These are phyloP conservation scores for Chloropsis hardwickii DNA, from an alignment of 2,113 vertebrate genomes.

Conservation along the genomic window DNA sequence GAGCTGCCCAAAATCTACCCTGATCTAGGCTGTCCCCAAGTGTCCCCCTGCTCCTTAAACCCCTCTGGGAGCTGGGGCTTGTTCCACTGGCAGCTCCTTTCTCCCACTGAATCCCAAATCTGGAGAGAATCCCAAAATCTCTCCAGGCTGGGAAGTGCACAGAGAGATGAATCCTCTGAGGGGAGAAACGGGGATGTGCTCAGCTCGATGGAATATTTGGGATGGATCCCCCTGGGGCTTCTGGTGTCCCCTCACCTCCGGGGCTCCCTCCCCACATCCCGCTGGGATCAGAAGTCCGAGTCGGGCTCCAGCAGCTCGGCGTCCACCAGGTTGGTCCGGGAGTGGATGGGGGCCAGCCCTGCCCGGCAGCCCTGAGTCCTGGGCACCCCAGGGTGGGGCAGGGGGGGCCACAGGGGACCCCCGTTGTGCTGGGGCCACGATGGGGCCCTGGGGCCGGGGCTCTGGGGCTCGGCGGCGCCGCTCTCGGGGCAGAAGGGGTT, in stretches of 20 bases:
- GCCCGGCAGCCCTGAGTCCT: conserved; percentile 73
- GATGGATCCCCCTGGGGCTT: rapidly evolving
- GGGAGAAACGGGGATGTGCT: rapidly evolving
- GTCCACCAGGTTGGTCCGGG: conserved; percentile 90
- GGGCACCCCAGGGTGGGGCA: not conserved
- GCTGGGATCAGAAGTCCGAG: conserved; percentile 80
- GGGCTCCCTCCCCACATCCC: not conserved
- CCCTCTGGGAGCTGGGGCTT: not conserved
- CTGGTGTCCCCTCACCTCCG: not conserved
- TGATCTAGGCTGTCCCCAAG: not conserved
- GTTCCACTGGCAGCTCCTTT: rapidly evolving
- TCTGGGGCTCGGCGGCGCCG: not conserved
- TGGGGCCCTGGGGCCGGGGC: not conserved
- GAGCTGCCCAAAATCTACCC: not conserved
- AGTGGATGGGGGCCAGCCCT: conserved; percentile 83
- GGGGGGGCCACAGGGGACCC: not conserved
- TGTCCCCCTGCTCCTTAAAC: not conserved
- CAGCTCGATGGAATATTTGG: rapidly evolving
- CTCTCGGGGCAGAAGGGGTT: conserved; percentile 74
- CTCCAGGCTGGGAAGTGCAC: rapidly evolving
- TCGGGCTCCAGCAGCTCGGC: conserved; percentile 89
- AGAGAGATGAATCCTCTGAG: rapidly evolving
- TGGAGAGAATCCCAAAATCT: not conserved
- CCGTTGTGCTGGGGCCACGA: no score
- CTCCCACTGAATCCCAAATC: not conserved